Percentiles rank a stretch among this genome's conserved stretches.
Conservation (phyloP, 2,113 vertebrate species). For the Microcebus jonahi region DNA sequence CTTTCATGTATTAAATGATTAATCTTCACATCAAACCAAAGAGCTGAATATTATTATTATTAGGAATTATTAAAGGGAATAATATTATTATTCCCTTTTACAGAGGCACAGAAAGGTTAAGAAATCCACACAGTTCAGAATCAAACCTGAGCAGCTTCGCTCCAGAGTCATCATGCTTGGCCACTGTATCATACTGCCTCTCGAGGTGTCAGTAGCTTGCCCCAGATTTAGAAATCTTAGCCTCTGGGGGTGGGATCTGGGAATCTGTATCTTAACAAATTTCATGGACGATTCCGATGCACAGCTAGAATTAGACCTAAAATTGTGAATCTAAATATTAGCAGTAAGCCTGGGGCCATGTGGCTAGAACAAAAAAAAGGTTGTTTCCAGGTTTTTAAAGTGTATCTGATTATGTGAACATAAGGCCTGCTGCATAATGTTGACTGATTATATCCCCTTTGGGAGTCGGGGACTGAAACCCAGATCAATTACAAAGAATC, state of each 20-base stretch:
- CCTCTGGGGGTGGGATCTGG: background rate
- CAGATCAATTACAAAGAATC: conserved; percentile 35
- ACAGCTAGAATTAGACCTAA: background rate
- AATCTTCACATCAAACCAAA: background rate
- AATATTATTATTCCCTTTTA: conserved; percentile 24
- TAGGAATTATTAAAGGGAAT: too few relatives aligned
- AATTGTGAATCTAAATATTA: conserved; percentile 9
- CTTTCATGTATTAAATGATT: background rate
- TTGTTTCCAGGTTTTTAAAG: conserved; percentile 13
- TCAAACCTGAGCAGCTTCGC: background rate
- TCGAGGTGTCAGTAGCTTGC: background rate
- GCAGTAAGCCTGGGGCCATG: background rate
- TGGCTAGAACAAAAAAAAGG: background rate
- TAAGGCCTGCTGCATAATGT: background rate
- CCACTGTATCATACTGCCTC: background rate
- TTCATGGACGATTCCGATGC: background rate
- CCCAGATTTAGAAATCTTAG: background rate
- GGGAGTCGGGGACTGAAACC: background rate
- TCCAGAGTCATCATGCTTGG: background rate
- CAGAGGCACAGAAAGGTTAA: background rate
- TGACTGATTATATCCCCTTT: background rate
- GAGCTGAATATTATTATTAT: background rate
- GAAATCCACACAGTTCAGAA: conserved; percentile 1
- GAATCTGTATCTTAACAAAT: background rate
- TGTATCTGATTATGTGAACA: conserved; percentile 33